These are phyloP conservation scores for Peromyscus melanophrys DNA, from an alignment of 2,797 vertebrate species.

Conservation along the genomic window DNA sequence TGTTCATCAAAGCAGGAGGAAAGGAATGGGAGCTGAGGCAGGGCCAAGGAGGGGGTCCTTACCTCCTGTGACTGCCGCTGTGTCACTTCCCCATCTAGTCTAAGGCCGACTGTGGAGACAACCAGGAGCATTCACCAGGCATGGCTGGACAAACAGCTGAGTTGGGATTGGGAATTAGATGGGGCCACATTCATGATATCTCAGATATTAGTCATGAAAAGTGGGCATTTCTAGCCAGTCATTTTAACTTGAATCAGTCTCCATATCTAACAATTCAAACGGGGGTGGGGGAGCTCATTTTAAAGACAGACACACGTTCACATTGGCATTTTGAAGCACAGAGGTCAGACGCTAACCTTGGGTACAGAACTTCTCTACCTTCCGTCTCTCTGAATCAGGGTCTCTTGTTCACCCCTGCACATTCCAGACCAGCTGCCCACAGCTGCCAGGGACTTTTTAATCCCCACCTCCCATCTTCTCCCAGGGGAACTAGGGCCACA, in stretches of 20 bases:
- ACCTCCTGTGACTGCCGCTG: neutral
- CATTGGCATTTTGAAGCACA: neutral
- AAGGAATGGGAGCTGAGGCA: neutral
- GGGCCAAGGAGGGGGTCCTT: no score
- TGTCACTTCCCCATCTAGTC: neutral
- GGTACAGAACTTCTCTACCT: neutral
- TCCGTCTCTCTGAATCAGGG: no score
- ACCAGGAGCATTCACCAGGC: neutral
- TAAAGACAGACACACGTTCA: slow-evolving; percentile 11
- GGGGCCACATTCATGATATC: neutral
- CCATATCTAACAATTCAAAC: neutral
- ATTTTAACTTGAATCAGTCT: neutral
- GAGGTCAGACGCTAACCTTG: neutral
- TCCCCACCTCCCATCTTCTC: neutral
- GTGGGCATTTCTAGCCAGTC: neutral
- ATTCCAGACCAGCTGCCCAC: neutral
- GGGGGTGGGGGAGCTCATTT: neutral
- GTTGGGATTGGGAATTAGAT: neutral
- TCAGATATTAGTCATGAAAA: neutral
- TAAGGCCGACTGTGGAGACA: neutral
- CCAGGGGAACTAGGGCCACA: neutral
- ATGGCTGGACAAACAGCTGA: neutral
- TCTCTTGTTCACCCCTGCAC: neutral
- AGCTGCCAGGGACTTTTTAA: neutral
- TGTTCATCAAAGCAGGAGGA: neutral